Percentiles rank a stretch among this genome's conserved stretches.
Conservation (phyloP, 2,797 vertebrate genomes). For the Ispidina picta region DNA sequence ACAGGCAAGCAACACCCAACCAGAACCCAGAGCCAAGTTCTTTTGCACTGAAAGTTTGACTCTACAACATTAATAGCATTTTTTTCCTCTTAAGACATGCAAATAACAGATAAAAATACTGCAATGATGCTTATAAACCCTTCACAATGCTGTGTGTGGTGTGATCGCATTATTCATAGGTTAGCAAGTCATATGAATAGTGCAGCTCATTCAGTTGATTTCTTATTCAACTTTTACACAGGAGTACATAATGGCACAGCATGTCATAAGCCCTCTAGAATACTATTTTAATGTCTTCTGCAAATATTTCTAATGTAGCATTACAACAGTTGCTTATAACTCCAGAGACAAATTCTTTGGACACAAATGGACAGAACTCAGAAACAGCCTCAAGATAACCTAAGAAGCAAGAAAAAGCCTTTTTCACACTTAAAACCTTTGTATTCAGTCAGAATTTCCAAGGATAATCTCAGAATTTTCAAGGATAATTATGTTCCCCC, state of each 20-base stretch:
- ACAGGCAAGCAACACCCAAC: background rate
- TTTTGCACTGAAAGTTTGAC: background rate
- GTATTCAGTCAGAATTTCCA: background rate
- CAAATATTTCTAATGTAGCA: slow-evolving; percentile 49
- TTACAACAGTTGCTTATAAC: background rate
- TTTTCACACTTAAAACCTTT: background rate
- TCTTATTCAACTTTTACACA: slow-evolving; percentile 34
- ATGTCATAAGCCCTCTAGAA: background rate
- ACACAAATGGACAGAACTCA: background rate
- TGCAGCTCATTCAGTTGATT: slow-evolving; percentile 47
- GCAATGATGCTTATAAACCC: background rate
- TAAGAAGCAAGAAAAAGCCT: slow-evolving; percentile 10
- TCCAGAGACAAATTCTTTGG: background rate
- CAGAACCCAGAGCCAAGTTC: background rate
- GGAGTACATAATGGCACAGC: slow-evolving; percentile 3
- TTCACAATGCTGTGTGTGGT: background rate
- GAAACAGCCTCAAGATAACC: background rate
- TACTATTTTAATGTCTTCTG: slow-evolving; percentile 21
- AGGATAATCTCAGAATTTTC: slow-evolving; percentile 6
- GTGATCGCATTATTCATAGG: slow-evolving; percentile 25
- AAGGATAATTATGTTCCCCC: background rate
- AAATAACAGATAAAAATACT: slow-evolving; percentile 36
- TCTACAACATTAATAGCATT: background rate
- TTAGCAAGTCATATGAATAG: slow-evolving; percentile 22
- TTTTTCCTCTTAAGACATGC: background rate